phyloP scores from a whole-genome alignment of 2,113 vertebrate genomes.

The Callopanchax toddi region DNA sequence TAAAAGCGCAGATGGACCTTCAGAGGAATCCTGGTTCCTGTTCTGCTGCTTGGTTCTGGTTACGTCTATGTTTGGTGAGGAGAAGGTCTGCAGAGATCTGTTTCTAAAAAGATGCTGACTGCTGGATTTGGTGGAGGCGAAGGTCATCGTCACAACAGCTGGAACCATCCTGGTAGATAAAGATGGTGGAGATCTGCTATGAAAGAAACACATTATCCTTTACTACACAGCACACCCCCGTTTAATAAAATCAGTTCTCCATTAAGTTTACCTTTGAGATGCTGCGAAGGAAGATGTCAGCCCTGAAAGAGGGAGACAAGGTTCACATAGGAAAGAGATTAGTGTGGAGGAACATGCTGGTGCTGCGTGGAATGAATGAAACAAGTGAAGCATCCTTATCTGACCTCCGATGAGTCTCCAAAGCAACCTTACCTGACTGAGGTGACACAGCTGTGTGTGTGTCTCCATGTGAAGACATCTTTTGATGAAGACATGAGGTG shows the following conservation, averaged over 20 bases:
- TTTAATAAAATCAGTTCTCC: neutral
- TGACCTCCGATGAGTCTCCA: neutral
- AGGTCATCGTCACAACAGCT: conserved; percentile 29
- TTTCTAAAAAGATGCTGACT: conserved; percentile 17
- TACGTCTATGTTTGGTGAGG: neutral
- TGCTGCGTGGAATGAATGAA: conserved; percentile 5
- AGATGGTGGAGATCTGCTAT: conserved; percentile 43
- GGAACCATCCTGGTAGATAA: conserved; percentile 40
- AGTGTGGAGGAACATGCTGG: neutral
- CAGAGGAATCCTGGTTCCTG: neutral
- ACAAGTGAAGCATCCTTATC: neutral
- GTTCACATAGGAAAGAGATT: neutral
- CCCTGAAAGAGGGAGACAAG: conserved; percentile 45
- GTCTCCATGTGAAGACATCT: conserved; percentile 2
- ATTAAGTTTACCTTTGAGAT: conserved; percentile 53
- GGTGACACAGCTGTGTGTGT: neutral
- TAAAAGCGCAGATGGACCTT: conserved; percentile 28
- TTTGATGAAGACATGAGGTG: conserved; percentile 3
- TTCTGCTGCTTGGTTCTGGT: neutral
- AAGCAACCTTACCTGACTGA: conserved; percentile 29
- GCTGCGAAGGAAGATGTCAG: conserved; percentile 22
- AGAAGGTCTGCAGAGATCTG: conserved; percentile 9
- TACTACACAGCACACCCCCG: neutral
- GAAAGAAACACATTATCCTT: neutral
- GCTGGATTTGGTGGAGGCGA: conserved; percentile 9